These are phyloP conservation scores for Sturmia bella DNA, from an alignment of 2,888 invertebrate genomes.

Conservation along the genomic window DNA sequence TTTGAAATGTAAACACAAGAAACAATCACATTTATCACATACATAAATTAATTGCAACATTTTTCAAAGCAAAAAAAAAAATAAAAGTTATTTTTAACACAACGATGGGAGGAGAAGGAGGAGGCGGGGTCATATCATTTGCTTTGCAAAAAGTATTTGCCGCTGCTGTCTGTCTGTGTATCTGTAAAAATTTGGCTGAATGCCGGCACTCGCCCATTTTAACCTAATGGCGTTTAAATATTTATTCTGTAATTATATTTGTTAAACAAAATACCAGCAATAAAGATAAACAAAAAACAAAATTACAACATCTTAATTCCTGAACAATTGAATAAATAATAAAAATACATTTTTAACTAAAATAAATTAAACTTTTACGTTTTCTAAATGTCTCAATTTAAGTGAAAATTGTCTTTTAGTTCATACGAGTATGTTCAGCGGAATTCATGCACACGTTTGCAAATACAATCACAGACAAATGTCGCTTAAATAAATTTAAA, in stretches of 20 bases:
- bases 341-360: conserved; percentile 27
- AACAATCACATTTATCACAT: conserved; percentile 29
- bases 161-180: background rate
- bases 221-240: conserved; percentile 64
- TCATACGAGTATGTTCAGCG: too few relatives aligned
- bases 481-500: conserved; percentile 22
- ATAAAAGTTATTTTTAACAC: background rate
- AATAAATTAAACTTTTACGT: conserved; percentile 4
- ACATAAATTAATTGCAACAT: conserved; percentile 23
- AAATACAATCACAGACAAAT: too few relatives aligned
- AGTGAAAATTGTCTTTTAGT: conserved; percentile 13
- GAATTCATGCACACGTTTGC: too few relatives aligned
- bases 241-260: conserved; percentile 49
- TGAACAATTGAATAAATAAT: conserved; percentile 12
- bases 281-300: background rate
- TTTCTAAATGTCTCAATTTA: conserved; percentile 17
- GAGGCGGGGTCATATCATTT: background rate
- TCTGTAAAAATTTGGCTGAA: conserved; percentile 36
- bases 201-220: conserved; percentile 63
- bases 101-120: background rate
- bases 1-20: conserved; percentile 26
- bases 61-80: conserved; percentile 1
- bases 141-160: background rate
- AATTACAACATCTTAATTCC: conserved; percentile 43
- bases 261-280: conserved; percentile 16